Evolutionary conservation across 1,140 invertebrate species (phyloP).

Genomic region (Gyrodactylus bullatarudis): DNA sequence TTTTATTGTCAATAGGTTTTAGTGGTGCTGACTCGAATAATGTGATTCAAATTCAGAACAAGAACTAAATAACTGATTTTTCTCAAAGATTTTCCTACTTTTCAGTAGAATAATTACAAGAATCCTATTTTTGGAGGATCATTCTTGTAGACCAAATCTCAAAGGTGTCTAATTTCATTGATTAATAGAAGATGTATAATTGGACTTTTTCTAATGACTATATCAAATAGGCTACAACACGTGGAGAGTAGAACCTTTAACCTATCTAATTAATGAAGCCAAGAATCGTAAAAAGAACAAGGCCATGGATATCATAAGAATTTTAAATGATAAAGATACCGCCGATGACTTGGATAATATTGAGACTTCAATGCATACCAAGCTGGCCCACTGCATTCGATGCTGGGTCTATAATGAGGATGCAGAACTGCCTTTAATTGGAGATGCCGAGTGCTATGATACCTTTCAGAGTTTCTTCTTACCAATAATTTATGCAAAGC

Average conservation of each 20-base stretch:
- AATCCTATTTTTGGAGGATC: too few relatives aligned
- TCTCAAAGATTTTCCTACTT: too few relatives aligned
- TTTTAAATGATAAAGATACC: not conserved
- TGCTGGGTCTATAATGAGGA: not conserved
- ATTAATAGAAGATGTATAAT: too few relatives aligned
- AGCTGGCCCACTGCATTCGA: not conserved
- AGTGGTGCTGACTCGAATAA: too few relatives aligned
- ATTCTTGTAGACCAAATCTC: too few relatives aligned
- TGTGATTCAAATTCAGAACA: too few relatives aligned
- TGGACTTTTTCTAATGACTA: not conserved
- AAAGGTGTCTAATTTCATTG: too few relatives aligned
- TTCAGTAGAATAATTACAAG: too few relatives aligned
- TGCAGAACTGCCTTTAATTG: not conserved
- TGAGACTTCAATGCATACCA: not conserved
- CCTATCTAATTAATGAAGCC: not conserved
- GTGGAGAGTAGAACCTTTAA: not conserved
- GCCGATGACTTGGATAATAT: not conserved
- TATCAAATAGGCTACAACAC: not conserved
- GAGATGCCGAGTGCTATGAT: not conserved
- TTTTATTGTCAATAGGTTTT: too few relatives aligned
- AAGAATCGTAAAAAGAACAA: not conserved
- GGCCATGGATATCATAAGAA: not conserved
- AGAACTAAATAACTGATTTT: too few relatives aligned
- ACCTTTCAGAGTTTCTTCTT: not conserved
- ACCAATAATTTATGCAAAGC: not conserved